Percentiles rank a stretch among this genome's conserved stretches.
Conservation (phyloP, 2,797 vertebrate species). For the Phoebastria nigripes region DNA sequence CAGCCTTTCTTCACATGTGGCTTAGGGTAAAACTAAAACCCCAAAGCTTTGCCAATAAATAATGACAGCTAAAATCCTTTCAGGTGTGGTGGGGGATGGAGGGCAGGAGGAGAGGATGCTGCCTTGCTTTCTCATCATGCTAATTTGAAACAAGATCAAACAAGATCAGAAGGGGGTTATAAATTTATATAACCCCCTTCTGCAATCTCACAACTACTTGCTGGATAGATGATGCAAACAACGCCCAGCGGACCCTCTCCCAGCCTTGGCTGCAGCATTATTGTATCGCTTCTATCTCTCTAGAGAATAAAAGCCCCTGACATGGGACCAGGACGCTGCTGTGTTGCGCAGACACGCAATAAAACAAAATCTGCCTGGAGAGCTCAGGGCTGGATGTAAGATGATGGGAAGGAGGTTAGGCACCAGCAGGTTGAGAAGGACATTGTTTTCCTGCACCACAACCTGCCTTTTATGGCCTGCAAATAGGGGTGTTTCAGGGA, state of each 20-base stretch:
- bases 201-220: not conserved
- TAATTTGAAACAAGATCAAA: not conserved
- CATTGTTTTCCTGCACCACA: not conserved
- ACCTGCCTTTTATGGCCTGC: not conserved
- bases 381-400: not conserved
- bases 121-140: not conserved
- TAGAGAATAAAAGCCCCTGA: not conserved
- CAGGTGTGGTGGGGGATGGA: not conserved
- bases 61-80: not conserved
- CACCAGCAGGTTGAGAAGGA: not conserved
- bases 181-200: not conserved
- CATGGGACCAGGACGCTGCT: accelerated
- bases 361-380: not conserved
- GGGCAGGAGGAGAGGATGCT: not conserved
- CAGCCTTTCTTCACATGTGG: not conserved
- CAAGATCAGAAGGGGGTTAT: not conserved
- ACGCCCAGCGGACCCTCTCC: not conserved
- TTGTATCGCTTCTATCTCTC: not conserved
- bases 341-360: not conserved
- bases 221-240: not conserved
- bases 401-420: not conserved
- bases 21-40: not conserved
- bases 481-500: not conserved
- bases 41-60: not conserved
- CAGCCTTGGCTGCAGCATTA: not conserved